Base-by-base conservation (phyloP, 2,888 invertebrate species). In the Netelia inedita region DNA sequence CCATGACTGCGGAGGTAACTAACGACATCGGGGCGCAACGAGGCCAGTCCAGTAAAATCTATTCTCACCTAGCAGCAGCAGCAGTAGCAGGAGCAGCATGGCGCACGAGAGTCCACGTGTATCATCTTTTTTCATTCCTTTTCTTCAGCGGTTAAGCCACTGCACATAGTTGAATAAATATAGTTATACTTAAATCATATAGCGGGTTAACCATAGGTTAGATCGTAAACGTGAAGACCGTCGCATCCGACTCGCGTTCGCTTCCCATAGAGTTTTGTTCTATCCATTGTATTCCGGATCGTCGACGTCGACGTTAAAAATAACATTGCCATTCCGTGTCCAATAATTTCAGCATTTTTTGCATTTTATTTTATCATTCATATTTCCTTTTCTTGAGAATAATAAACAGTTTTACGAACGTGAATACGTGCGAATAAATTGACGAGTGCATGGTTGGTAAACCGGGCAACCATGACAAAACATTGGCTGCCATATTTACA, bases 11-110 rank as follows among this genome's bases (percentile, higher is more conserved):
- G 59, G 50, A 46, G 68, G 55, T 63, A 78, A 81, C 73, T 75
- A 83, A 80, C 75, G 80, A 80, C 80, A 72, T 66, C 59, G 71
- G 83, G 41, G 76, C 72, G 63, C 74, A 74, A 46, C 28, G 74
- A 75, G 65, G 71, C 21, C 69, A 63, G 73, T 65, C 43, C 78
- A 73, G 66, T 72, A 81, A 72, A 81, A 84, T 73, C 73, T 76
- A 78, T 76, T 81, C 74, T 79, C 74, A 75, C 57, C 59, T 16
- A 9, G 3, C 41, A 78, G 59, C 79, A 75, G 16, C 57, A 9
- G 6, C 41, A 78, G 59, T 74, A 75, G 14, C 72, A 14, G 16
- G 55, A 55, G 28, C 46, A 50, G 46, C 57, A 72, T 55, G 41
- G 55, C 21, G 69, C 74, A 59, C 46, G 28, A 35, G 28, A 57